These are phyloP conservation scores for Diorhabda sublineata DNA, from an alignment of 1,140 invertebrate genomes.

Conservation along the genomic window DNA sequence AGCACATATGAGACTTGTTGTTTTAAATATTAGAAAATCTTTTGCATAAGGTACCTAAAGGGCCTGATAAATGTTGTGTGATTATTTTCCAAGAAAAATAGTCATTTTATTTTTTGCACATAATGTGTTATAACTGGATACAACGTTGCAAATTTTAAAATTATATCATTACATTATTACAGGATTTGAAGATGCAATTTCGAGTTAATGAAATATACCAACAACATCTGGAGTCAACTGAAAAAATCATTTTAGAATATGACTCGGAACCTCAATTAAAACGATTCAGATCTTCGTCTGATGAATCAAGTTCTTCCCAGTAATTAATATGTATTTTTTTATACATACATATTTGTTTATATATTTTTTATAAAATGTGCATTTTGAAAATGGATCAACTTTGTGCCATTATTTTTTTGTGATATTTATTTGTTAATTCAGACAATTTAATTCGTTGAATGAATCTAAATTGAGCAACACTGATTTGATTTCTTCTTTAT, in stretches of 20 bases:
- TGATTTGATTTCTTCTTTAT: too few species aligned
- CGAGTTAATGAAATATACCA: conserved; percentile 3
- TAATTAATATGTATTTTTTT: not conserved
- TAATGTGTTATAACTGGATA: not conserved
- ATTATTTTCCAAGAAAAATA: not conserved
- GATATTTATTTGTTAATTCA: too few species aligned
- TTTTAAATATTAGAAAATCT: not conserved
- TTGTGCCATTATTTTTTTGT: too few species aligned
- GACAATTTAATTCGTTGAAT: too few species aligned
- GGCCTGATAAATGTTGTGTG: not conserved
- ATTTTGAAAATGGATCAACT: too few species aligned
- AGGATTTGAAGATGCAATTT: conserved; percentile 8
- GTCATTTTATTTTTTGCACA: not conserved
- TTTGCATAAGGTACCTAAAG: not conserved
- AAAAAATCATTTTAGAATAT: not conserved
- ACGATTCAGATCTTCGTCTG: conserved; percentile 19
- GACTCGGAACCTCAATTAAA: conserved; percentile 5
- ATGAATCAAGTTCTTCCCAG: conserved; percentile 10
- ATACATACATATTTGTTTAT: too few species aligned
- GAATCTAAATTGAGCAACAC: too few species aligned
- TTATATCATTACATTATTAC: not conserved
- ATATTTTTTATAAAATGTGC: too few species aligned
- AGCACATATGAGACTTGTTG: not conserved
- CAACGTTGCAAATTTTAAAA: not conserved
- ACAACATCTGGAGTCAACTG: not conserved